Base-by-base conservation (phyloP, 2,797 vertebrate species). In the Gephyroberyx darwinii region DNA sequence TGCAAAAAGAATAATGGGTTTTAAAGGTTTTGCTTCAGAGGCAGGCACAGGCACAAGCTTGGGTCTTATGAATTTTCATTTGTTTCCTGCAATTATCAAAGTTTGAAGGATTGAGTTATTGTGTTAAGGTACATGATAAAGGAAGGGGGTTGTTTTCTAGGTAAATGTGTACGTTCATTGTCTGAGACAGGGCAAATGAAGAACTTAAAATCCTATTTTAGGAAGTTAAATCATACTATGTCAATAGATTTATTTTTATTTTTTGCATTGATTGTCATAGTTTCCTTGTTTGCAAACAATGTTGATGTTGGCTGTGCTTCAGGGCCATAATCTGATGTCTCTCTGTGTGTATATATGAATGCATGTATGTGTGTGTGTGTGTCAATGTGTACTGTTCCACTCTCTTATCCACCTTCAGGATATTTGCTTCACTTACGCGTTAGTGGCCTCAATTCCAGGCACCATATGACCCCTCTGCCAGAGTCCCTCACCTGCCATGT, bases 1-100 rank as follows among this genome's bases (percentile, higher is more conserved):
- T 92, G 90, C 88, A 91, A 94, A 93, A 92, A 92, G 88, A 94
- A 93, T 92, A 94, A 94, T 94, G 88, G 92, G 90, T 93, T 93
- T 94, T 91, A 92, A 92, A 92, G 91, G 89, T 93, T 94, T 92
- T 91, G 86, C 88, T 93, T 92, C 84, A 89, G 87, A 89, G 85
- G 82, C 74, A 90, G 92, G 80, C 81, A 83, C 90, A 90, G 84
- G 86, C 86, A 88, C 83, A 88, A 86, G 86, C 84, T 75, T 72
- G 53, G 84, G 85, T 80, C 85, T 90, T 86, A 75, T 84, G 85
- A 85, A 77, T 92, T 92, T 93, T 88, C 89, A 84, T 91, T 88
- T 74, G 81, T 85, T 87, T 92, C 73, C 67, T 72, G 70, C 78
- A 90, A 89, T 93, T 91, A 91, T 89, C 70, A 84, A 84, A 89